These are phyloP conservation scores for Stichodactyla helianthus DNA, from an alignment of 64 coral and sea anemone genomes.

Conservation along the genomic window DNA sequence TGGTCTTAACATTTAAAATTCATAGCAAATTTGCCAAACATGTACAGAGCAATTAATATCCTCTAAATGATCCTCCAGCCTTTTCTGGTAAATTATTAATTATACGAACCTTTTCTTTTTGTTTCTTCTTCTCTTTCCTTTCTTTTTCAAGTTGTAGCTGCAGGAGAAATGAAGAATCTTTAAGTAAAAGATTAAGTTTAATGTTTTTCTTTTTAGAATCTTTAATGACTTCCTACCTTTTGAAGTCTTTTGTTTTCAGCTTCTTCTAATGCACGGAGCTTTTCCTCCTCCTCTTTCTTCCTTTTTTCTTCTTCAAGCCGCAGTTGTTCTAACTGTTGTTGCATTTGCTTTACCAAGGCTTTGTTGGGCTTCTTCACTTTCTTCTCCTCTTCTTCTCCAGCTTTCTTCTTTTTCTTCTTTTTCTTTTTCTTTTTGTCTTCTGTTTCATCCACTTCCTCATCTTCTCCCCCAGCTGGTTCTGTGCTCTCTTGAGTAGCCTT, in stretches of 20 bases:
- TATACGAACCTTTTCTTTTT: slow-evolving; percentile 90
- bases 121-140: slow-evolving; percentile 91
- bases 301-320: slow-evolving; percentile 73
- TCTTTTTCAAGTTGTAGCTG: slow-evolving; percentile 93
- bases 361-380: slow-evolving; percentile 91
- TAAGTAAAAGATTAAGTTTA: not conserved
- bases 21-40: too few relatives aligned
- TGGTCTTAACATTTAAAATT: too few relatives aligned
- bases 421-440: slow-evolving; percentile 27
- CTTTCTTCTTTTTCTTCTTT: slow-evolving; percentile 56
- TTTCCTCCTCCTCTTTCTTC: slow-evolving; percentile 82
- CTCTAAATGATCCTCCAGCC: too few relatives aligned
- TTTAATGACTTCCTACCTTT: slow-evolving; percentile 35
- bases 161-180: not conserved
- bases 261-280: slow-evolving; percentile 67
- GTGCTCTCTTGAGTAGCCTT: not conserved
- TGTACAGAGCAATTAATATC: too few relatives aligned
- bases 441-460: slow-evolving; percentile 41
- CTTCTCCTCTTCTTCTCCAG: slow-evolving; percentile 86
- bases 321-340: slow-evolving; percentile 74
- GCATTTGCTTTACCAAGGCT: slow-evolving; percentile 94
- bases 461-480: slow-evolving; percentile 16
- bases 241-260: slow-evolving; percentile 84
- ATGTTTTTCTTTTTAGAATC: not conserved
- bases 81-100: not conserved